Evolutionary conservation across 2,797 vertebrate species (phyloP).

Genomic region (Naso thynnoides): DNA sequence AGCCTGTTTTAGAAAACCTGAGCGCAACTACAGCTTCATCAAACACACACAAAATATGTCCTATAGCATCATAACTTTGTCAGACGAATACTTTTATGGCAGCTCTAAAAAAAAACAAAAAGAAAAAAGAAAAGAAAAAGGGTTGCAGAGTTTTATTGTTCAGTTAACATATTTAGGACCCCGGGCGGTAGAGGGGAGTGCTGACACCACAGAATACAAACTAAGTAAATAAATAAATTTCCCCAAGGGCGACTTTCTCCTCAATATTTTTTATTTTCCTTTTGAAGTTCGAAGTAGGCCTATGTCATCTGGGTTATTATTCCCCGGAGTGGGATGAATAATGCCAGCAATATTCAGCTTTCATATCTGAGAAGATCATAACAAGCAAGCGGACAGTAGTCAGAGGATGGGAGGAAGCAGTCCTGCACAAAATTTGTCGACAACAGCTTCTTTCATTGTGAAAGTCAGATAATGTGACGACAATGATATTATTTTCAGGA

Average conservation of each 20-base stretch:
- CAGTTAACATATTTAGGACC: constrained; percentile 53
- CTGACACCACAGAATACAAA: constrained; percentile 67
- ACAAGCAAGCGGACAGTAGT: constrained; percentile 40
- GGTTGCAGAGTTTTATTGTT: constrained; percentile 38
- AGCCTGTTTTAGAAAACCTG: constrained; percentile 42
- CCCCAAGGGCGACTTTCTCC: constrained; percentile 53
- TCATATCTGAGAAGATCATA: constrained; percentile 55
- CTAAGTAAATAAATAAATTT: constrained; percentile 67
- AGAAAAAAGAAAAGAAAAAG: no score
- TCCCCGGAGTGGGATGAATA: constrained; percentile 63
- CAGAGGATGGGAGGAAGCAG: constrained; percentile 5
- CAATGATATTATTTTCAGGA: constrained; percentile 6
- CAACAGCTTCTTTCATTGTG: constrained; percentile 15
- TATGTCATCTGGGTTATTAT: constrained; percentile 65
- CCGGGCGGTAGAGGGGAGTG: constrained; percentile 30
- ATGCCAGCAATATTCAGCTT: constrained; percentile 66
- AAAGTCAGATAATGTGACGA: constrained; percentile 17
- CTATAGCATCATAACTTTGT: constrained; percentile 15
- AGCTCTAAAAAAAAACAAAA: constrained; percentile 41
- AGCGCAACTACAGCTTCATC: constrained; percentile 20
- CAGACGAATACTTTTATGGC: constrained; percentile 29
- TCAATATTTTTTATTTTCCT: constrained; percentile 68
- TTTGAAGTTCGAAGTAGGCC: constrained; percentile 39
- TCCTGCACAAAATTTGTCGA: constrained; percentile 9
- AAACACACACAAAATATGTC: constrained; percentile 15